Evolutionary conservation across 1,140 invertebrate genomes (phyloP), one percentile per base, ranked within the genome.

Genomic region (Palaemon carinicauda): DNA sequence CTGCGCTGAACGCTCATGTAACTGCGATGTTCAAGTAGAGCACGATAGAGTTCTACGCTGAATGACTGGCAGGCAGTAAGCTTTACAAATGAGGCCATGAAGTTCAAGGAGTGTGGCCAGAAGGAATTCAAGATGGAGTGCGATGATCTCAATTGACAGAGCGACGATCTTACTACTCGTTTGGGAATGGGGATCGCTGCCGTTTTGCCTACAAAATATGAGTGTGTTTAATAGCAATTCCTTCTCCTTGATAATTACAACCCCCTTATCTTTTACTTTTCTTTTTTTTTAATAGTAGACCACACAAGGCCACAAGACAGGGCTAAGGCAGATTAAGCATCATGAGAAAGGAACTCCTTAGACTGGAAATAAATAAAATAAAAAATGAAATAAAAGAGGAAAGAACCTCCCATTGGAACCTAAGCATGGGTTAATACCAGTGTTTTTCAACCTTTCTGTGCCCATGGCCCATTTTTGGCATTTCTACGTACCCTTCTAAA

Each of bases 141-240:
- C 85, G 85, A 78, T 50, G 79, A 81, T 81, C 78, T 56, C 41
- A 41, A 87, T 81, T 80, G 79, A 81, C 80, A 77, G 85, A 87
- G 85, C 69, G 85, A 69, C 85, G 85, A 87, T 87, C 85, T 87
- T 87, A 87, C 85, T 87, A 87, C 85, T 87, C 85, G 85, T 81
- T 87, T 87, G 85, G 85, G 85, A 87, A 87, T 87, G 85, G 85
- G 85, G 85, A 82, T 87, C 85, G 81, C 85, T 81, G 85, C 85
- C 85, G 85, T 87, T 81, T 87, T 87, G 85, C 85, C 85, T 87
- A 87, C 85, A 87, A 87, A 87, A 87, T 87, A 87, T 87, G 85
- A 87, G 85, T 87, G 85, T 81, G 75, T 80, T 87, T 71, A 87
- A 87, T 87, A 86, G 41, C 84, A 86, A 69, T 86, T 73, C 65